Evolutionary conservation across 1,140 invertebrate genomes (phyloP), one percentile per base, ranked within the genome.

Genomic region (Oncopodura yosiiana): DNA sequence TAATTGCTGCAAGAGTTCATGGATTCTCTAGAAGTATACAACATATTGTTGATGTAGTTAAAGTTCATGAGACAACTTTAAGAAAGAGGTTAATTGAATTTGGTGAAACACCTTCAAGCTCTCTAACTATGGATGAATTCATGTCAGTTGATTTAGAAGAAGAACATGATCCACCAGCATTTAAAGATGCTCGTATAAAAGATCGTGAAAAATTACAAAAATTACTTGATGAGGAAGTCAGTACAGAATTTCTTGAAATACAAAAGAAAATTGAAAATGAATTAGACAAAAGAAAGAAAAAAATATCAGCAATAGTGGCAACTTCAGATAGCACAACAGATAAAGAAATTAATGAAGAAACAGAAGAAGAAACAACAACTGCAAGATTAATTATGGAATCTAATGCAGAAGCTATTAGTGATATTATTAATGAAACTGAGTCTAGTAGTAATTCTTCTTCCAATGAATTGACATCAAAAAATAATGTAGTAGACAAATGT

Each of bases 131-230:
- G 6, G 92, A 98, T 59, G 93, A 99, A 73, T 99, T 99, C 68
- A 89, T 95, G 82, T 87, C 81, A 1, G 87, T 98, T 4, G 94
- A 99, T 71, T 74, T 99, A 46, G 93, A 96, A 69, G 89, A 94
- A 65, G 92, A 95, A 67, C 87, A 93, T 68, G 94, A 97, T 74
- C 94, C 94, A 24, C 92, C 92, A 0, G 85, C 88, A 0, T 98
- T 93, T 67, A 93, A 87, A 73, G 83, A 82, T 3, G 87, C 90
- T 0, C 76, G 89, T 41, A 83, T 84, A 68, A 88, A 88, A 66
- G 87, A 92, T 67, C 83, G 84, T 50, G 86, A 91, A 68, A 70
- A 84, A 38, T 69, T 87, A 43, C 80, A 83, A 66, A 83, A 78
- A 72, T 82, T 84, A 71, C 1, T 6, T 24, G 49, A 56, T 18